Conservation (phyloP, 2,797 vertebrate species). For the Coilia nasus region DNA sequence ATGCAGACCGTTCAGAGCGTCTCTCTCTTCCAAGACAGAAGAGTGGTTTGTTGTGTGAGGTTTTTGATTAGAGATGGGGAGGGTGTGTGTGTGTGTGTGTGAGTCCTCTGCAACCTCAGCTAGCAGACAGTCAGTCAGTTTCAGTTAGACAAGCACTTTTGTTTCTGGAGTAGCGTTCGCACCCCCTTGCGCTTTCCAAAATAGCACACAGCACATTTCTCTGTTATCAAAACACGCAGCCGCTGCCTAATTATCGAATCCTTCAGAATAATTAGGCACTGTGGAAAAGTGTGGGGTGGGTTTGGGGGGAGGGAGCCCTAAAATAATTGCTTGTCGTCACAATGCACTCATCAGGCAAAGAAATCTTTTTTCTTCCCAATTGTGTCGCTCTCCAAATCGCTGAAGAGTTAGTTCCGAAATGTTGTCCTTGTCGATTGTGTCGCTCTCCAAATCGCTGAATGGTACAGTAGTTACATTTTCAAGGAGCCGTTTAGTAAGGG, state of each 20-base stretch:
- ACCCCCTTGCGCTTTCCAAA: neutral
- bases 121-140: neutral
- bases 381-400: too few species aligned
- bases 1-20: neutral
- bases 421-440: neutral
- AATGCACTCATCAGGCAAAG: neutral
- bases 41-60: neutral
- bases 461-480: neutral
- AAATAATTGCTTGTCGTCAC: slow-evolving; percentile 23
- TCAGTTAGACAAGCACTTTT: slow-evolving; percentile 13
- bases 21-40: neutral
- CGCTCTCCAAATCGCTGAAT: neutral
- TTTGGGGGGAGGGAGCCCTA: neutral
- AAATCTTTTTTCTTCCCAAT: neutral
- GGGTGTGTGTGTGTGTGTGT: neutral
- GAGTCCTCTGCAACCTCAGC: neutral
- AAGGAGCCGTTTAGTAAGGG: too few species aligned
- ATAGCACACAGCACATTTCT: neutral
- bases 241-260: slow-evolving; percentile 7
- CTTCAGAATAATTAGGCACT: slow-evolving; percentile 4
- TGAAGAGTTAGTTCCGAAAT: too few species aligned
- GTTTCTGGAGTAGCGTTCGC: slow-evolving; percentile 9
- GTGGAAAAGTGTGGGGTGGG: neutral
- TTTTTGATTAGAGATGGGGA: neutral
- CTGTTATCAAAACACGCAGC: slow-evolving; percentile 14